Base-by-base conservation (phyloP, 1,140 invertebrate species). In the Adoxophyes honmai region DNA sequence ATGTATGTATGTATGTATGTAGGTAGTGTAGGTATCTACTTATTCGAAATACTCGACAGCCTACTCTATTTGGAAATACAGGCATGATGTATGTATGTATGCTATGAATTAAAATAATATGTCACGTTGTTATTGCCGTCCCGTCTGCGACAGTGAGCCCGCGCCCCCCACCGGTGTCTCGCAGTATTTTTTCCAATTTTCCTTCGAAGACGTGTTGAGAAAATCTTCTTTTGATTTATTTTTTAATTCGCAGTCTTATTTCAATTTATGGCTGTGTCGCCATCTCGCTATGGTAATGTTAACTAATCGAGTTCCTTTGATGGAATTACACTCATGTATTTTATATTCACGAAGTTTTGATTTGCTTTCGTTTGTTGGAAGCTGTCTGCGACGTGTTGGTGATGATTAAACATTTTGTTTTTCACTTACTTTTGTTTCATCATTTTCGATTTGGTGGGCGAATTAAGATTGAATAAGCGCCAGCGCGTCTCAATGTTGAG, bases 171-270 rank as follows among this genome's bases (percentile, higher is more conserved):
- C 51, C 18, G 52, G 51, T 51, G 58, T 55, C 65, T 60, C 66
- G 61, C 48, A 21, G 58, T 66, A 64, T 79, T 80, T 83, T n/a
- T 84, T 86, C 76, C 83, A 86, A 86, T 80, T 77, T 80, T 68
- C 63, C 71, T 65, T 18, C 58, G 68, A 68, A 72, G 75, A 84
- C 81, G 79, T 71, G 81, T 80, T 70, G 68, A 59, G 81, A 78
- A 85, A 82, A 86, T 83, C 81, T 75, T 81, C 81, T 83, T 86
- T 86, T 86, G 83, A 86, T 86, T 86, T 86, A 86, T 86, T 80
- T 86, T 82, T 86, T 86, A 86, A 86, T 86, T 86, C 79, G 60
- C 70, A 66, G 60, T 66, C 81, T 86, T 80, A 84, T 86, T 84
- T 82, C 79, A 86, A 84, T 86, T 81, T 86, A 83, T 78, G 71